Evolutionary conservation across 2,888 invertebrate genomes (phyloP), one percentile per base, ranked within the genome.

Genomic region (Hydrotaea cyrtoneurina): DNA sequence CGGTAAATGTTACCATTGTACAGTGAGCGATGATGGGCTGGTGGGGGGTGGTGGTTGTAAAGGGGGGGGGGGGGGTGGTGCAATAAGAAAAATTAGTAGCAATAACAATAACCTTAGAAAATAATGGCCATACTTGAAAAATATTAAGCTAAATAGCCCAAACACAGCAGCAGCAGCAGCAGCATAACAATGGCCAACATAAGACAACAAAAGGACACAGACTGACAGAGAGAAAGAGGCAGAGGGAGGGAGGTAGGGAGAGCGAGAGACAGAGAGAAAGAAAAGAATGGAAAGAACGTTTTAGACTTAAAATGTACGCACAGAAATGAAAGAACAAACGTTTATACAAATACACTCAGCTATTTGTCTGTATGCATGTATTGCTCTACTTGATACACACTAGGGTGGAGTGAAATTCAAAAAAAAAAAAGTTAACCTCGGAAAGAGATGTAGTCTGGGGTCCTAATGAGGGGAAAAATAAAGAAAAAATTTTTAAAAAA

Each of bases 331-430:
- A 2, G 43, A 43, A 50, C 50, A 50, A 2, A 7, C 50, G 39
- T 10, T 39, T 3, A 39, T 11, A 39, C 39, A 10, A 3, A 36
- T 8, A 3, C 36, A 36, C 8, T 5, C 36, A 5, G 3, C 36
- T 36, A 36, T 36, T 0, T 90, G 90, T 72, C 90, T 90, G 0
- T 89, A 91, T n/a, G n/a, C n/a, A n/a, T n/a, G n/a, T n/a, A n/a
- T n/a, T n/a, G n/a, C n/a, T n/a, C n/a, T n/a, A n/a, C n/a, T n/a
- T n/a, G n/a, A n/a, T n/a, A n/a, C n/a, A n/a, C n/a, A n/a, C n/a
- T n/a, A n/a, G n/a, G n/a, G n/a, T n/a, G n/a, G n/a, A n/a, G n/a
- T n/a, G n/a, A n/a, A n/a, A n/a, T n/a, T n/a, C n/a, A n/a, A n/a
- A n/a, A n/a, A n/a, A n/a, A n/a, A n/a, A n/a, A n/a, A n/a, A n/a